A percentile compares a stretch with the other conserved stretches of the same genome.
These are phyloP conservation scores for Alsophila aescularia DNA, from an alignment of 2,888 invertebrate species.

Conservation along the genomic window DNA sequence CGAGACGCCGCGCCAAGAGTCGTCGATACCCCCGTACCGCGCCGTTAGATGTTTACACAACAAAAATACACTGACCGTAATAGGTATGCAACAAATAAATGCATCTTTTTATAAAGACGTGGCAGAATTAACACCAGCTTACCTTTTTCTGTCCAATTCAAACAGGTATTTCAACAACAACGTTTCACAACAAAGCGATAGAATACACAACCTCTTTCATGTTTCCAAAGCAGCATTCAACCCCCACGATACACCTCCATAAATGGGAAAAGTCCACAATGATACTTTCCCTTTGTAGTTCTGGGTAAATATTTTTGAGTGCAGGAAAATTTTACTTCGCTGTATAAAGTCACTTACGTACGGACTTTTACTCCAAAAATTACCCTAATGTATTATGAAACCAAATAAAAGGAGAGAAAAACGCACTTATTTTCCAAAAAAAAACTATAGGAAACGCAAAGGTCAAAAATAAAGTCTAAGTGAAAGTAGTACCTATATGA, in stretches of 20 bases:
- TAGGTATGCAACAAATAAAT: neutral
- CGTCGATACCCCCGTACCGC: too few species aligned
- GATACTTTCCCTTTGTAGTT: conserved; percentile 40
- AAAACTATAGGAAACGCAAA: too few species aligned
- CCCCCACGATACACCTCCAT: conserved; percentile 44
- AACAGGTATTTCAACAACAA: neutral
- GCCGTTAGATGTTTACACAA: too few species aligned
- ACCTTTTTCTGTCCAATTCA: neutral
- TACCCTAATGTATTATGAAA: too few species aligned
- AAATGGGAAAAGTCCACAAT: conserved; percentile 43
- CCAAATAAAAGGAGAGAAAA: too few species aligned
- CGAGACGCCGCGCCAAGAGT: too few species aligned
- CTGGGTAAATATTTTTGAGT: conserved; percentile 42
- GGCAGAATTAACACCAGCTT: neutral
- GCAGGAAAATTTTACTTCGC: conserved; percentile 37
- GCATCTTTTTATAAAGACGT: neutral
- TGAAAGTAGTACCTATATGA: too few species aligned
- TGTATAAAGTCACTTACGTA: too few species aligned
- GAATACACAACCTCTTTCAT: conserved; percentile 10
- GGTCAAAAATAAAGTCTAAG: too few species aligned
- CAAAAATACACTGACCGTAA: too few species aligned
- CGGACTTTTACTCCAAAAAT: too few species aligned
- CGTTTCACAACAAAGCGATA: conserved; percentile 5
- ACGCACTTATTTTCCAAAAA: too few species aligned
- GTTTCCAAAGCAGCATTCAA: conserved; percentile 11